Evolutionary conservation across 2,113 vertebrate genomes (phyloP), one percentile per base, ranked within the genome.

Genomic region (Lepus timidus): DNA sequence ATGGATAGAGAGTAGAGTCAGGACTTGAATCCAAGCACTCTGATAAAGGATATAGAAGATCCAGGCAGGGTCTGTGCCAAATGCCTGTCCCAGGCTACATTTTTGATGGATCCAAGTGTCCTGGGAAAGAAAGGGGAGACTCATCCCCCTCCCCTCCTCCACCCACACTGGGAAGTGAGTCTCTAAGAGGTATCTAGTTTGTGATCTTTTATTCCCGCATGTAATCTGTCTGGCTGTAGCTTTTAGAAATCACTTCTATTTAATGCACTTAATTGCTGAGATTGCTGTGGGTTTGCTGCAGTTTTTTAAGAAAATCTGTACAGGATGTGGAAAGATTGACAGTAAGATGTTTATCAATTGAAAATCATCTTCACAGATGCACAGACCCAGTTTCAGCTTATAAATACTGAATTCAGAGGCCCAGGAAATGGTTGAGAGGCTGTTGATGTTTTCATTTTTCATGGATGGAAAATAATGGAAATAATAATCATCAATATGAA

Each of bases 191-290:
- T 65, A 52, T 39, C 84, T 51, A 16, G 23, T 81, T 36, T 96
- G 49, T 97, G 95, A 96, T 89, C 75, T 91, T 93, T 93, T 92
- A 95, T 96, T 93, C 36, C 49, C 74, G 82, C 23, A 51, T 44
- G 25, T 65, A 92, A 93, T 94, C 88, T 81, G 52, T 86, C 89
- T 78, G 81, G 58, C 90, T 97, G 64, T 88, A 9, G 91, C 85
- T 92, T 92, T 83, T 81, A 87, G 92, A 96, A 96, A 95, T 97
- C 92, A 86, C 88, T 97, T 95, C 74, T 97, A 73, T 94, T 97
- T 97, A 84, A 74, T 95, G 79, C 36, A 86, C 49, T 95, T 95
- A 97, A 97, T 97, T 97, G 96, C 89, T 91, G 96, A 89, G 70
- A 86, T 87, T 92, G 29, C 78, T 68, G 16, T 64, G 61, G 55